phyloP scores from a whole-genome alignment of 92 coral and sea anemone genomes.

The Pocillopora meandrina region DNA sequence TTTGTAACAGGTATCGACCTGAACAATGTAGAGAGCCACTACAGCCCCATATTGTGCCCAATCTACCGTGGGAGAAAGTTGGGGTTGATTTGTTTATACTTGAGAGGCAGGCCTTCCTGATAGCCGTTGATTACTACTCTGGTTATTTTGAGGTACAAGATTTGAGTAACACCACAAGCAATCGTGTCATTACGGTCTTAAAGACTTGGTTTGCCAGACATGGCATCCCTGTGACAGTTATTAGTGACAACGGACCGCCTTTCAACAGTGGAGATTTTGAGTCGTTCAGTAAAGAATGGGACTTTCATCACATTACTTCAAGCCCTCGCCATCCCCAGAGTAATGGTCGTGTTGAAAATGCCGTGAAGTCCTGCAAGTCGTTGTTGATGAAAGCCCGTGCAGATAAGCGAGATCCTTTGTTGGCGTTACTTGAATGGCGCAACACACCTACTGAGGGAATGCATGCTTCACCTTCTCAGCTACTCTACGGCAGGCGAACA shows the following conservation, averaged over 20 bases:
- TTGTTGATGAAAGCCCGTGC: background rate
- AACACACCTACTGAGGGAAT: background rate
- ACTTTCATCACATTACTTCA: background rate
- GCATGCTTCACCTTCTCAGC: no score
- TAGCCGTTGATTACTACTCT: constrained; percentile 13
- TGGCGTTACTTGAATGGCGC: background rate
- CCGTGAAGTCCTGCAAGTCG: background rate
- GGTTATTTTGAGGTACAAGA: constrained; percentile 29
- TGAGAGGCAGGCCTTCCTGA: constrained; percentile 27
- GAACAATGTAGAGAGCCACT: constrained; percentile 56
- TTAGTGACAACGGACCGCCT: constrained; percentile 58
- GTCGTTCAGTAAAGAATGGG: background rate
- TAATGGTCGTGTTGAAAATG: background rate
- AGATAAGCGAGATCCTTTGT: background rate
- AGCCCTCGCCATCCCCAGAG: constrained; percentile 13
- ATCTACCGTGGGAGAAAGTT: constrained; percentile 55
- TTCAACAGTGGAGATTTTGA: constrained; percentile 35
- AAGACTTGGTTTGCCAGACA: constrained; percentile 47
- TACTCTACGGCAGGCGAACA: background rate
- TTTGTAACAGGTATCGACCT: constrained; percentile 53
- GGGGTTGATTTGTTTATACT: constrained; percentile 38
- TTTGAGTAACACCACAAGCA: constrained; percentile 24
- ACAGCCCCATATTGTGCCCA: constrained; percentile 42
- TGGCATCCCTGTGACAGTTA: constrained; percentile 41
- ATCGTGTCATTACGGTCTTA: constrained; percentile 35